Percentiles rank a stretch among this genome's conserved stretches.
These are phyloP conservation scores for Phlogophora meticulosa DNA, from an alignment of 2,888 invertebrate species.

Conservation along the genomic window DNA sequence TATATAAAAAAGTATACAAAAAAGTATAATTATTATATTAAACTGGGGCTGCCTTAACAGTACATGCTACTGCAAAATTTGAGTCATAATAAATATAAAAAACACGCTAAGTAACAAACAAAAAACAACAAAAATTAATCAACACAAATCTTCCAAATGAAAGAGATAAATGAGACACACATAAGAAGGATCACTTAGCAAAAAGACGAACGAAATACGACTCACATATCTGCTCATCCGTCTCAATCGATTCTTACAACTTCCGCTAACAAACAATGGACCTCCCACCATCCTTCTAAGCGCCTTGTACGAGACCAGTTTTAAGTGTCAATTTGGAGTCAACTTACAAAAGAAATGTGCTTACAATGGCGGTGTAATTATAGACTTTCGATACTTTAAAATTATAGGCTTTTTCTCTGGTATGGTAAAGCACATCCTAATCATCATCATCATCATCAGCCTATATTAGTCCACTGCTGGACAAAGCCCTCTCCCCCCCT, in stretches of 20 bases:
- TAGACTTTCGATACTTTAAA: background rate
- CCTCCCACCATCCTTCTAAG: constrained; percentile 19
- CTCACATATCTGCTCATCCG: constrained; percentile 38
- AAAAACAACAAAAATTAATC: constrained; percentile 23
- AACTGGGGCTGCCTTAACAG: no score
- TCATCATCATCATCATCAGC: no score
- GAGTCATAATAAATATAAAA: no score
- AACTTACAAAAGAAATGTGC: constrained; percentile 9
- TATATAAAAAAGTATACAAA: no score
- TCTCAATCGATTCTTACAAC: constrained; percentile 51
- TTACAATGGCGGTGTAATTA: background rate
- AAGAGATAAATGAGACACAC: constrained; percentile 36
- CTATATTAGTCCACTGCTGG: no score
- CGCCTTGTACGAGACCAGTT: background rate
- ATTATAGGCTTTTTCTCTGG: background rate
- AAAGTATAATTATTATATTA: no score
- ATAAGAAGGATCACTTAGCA: constrained; percentile 41
- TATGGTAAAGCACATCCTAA: background rate
- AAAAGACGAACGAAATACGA: constrained; percentile 18
- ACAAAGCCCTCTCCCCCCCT: no score
- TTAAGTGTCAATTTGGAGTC: constrained; percentile 20
- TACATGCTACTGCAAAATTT: no score
- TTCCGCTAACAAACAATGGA: constrained; percentile 32
- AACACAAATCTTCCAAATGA: constrained; percentile 27
- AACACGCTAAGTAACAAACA: background rate